These are phyloP conservation scores for Acrocephalus scirpaceus DNA, from an alignment of 2,797 vertebrate genomes.

Conservation along the genomic window DNA sequence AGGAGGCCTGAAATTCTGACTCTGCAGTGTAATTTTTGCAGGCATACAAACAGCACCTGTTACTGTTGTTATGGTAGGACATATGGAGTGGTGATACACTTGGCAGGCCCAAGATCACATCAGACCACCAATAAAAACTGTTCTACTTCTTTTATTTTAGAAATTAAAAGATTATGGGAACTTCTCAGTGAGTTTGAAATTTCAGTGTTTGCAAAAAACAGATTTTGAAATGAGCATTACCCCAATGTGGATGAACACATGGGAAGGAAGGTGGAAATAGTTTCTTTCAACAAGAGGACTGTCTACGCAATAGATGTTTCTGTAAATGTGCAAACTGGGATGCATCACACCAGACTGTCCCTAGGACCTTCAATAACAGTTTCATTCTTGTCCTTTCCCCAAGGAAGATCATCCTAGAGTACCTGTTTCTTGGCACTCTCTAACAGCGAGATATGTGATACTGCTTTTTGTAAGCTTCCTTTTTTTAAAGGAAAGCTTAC, in stretches of 20 bases:
- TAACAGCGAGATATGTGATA: not conserved
- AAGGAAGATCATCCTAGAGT: not conserved
- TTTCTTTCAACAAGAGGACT: not conserved
- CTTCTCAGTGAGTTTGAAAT: not conserved
- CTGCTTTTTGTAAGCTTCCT: not conserved
- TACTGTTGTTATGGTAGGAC: not conserved
- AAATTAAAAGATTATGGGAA: not conserved
- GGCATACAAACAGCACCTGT: not conserved
- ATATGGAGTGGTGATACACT: not conserved
- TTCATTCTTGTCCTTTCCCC: not conserved
- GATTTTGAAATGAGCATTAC: not conserved
- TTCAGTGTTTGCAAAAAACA: not conserved
- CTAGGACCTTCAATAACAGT: not conserved
- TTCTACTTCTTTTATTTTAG: not conserved
- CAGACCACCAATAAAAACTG: not conserved
- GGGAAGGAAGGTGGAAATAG: not conserved
- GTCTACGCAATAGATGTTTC: not conserved
- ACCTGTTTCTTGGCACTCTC: not conserved
- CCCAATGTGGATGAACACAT: not conserved
- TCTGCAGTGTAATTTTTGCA: not conserved
- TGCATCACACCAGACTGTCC: not conserved
- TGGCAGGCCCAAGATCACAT: not conserved
- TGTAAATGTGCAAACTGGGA: not conserved
- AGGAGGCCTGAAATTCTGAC: not conserved
- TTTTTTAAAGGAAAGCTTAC: not conserved